Evolutionary conservation across 2,797 vertebrate genomes (phyloP).

Genomic region (Neomorphus geoffroyi): DNA sequence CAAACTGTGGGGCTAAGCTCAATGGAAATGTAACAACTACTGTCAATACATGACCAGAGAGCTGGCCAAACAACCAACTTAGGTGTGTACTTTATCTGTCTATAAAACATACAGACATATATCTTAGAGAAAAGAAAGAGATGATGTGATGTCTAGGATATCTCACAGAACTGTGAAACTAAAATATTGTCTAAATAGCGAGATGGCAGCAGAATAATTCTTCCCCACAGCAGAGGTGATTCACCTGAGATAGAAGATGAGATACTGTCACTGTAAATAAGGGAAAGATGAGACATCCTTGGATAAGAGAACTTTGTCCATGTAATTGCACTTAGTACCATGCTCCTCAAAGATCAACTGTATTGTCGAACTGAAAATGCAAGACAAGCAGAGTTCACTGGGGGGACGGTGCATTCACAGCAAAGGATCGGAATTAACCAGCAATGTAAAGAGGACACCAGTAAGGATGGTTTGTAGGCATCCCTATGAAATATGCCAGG

Average conservation of each 20-base stretch:
- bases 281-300: background rate
- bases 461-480: background rate
- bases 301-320: background rate
- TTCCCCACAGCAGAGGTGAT: background rate
- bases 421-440: background rate
- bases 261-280: background rate
- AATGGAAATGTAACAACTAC: background rate
- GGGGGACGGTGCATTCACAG: background rate
- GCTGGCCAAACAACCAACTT: background rate
- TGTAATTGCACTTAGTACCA: background rate
- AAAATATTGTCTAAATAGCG: background rate
- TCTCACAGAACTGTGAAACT: background rate
- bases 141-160: background rate
- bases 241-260: background rate
- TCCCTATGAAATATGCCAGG: background rate
- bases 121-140: background rate
- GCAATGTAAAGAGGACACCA: background rate
- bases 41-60: background rate
- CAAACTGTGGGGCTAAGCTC: background rate
- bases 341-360: background rate
- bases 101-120: background rate
- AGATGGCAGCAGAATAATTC: background rate
- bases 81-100: background rate
- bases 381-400: background rate
- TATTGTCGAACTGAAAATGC: background rate